These are phyloP conservation scores for Hyalella azteca DNA, from an alignment of 2,888 invertebrate genomes.

Conservation along the genomic window DNA sequence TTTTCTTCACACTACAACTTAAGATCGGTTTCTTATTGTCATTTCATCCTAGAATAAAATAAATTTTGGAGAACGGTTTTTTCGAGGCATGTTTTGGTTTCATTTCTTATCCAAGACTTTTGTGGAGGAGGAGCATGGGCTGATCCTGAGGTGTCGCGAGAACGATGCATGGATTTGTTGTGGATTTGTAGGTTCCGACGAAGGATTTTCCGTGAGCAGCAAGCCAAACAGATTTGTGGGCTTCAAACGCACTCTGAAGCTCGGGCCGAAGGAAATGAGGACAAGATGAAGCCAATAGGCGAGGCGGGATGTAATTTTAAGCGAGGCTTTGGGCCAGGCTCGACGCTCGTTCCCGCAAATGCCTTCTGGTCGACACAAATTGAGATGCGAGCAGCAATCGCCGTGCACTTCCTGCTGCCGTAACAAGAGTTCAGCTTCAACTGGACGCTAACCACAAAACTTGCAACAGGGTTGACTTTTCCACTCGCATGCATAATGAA, in stretches of 20 bases:
- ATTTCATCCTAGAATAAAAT: no score
- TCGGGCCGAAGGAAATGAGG: constrained; percentile 10
- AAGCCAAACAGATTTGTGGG: constrained; percentile 21
- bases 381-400: background rate
- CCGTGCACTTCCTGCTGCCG: background rate
- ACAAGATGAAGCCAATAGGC: constrained; percentile 18
- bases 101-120: no score
- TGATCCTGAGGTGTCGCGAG: background rate
- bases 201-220: background rate
- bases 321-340: constrained; percentile 7
- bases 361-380: constrained; percentile 11
- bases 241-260: constrained; percentile 16
- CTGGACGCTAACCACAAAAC: background rate
- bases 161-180: constrained; percentile 9
- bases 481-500: no score
- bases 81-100: no score
- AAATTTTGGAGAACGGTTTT: no score
- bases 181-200: background rate
- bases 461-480: no score
- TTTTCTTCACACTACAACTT: no score
- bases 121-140: no score
- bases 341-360: constrained; percentile 9
- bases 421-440: background rate
- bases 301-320: constrained; percentile 20
- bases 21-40: no score